phyloP scores from a whole-genome alignment of 2,797 vertebrate species.

The Limosa lapponica region DNA sequence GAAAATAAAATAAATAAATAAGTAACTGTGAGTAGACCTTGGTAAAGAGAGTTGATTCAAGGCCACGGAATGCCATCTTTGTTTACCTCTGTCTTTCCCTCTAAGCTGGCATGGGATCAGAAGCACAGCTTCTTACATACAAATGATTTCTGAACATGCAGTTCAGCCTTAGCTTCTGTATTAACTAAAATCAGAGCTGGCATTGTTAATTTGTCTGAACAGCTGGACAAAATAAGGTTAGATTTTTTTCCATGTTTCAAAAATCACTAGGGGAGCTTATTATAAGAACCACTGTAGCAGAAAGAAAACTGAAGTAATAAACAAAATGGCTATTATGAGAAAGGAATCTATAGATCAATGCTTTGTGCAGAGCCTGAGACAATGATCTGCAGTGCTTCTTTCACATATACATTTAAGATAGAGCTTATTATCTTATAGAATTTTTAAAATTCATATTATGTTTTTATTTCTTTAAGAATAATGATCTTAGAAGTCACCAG shows the following conservation, averaged over 20 bases:
- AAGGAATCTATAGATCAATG: neutral
- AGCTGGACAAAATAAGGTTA: slow-evolving; percentile 18
- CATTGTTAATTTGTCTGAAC: slow-evolving; percentile 23
- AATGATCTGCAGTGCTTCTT: neutral
- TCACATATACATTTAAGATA: neutral
- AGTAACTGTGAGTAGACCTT: neutral
- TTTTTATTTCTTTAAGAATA: neutral
- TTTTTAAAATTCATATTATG: rapidly evolving
- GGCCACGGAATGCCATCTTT: neutral
- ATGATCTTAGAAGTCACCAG: neutral
- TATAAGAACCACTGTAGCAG: neutral
- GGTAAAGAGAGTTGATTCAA: neutral
- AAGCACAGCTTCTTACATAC: neutral
- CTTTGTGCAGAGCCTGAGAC: neutral
- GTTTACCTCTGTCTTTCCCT: neutral
- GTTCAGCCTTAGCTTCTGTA: neutral
- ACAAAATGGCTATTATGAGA: neutral
- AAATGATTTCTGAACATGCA: neutral
- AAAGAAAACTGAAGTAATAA: slow-evolving; percentile 17
- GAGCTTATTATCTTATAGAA: neutral
- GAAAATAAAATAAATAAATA: neutral
- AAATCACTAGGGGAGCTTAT: slow-evolving; percentile 6
- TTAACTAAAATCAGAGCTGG: neutral
- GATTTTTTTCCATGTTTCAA: slow-evolving; percentile 7
- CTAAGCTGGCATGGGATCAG: neutral